Evolutionary conservation across 2,888 invertebrate species (phyloP).

Genomic region (Tupiocoris notatus): DNA sequence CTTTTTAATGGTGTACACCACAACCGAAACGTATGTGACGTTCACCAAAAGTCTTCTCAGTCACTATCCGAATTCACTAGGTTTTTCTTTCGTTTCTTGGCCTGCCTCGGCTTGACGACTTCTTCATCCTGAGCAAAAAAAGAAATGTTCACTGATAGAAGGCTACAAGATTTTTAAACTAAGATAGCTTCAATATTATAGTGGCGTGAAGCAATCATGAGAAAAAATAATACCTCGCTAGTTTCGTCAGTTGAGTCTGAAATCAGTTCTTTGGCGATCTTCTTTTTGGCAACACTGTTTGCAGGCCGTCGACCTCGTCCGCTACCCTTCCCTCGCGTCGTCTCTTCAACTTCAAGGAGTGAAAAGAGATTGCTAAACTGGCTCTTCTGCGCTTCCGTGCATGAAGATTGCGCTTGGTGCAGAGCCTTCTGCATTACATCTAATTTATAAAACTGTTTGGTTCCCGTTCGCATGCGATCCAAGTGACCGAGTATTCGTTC

Average conservation of each 20-base stretch:
- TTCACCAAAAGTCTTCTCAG: constrained; percentile 59
- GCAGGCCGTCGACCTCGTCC: constrained; percentile 52
- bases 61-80: constrained; percentile 84
- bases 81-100: constrained; percentile 84
- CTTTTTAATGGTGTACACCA: background rate
- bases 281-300: constrained; percentile 53
- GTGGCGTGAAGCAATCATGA: too few relatives aligned
- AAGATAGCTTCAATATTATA: too few relatives aligned
- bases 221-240: constrained; percentile 64
- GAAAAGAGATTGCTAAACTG: constrained; percentile 88
- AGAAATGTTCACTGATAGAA: too few relatives aligned
- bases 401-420: constrained; percentile 76
- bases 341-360: constrained; percentile 83
- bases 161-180: too few relatives aligned
- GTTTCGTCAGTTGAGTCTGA: constrained; percentile 74
- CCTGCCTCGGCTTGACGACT: constrained; percentile 84
- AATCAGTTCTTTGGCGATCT: constrained; percentile 57
- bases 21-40: background rate
- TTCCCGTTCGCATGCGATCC: constrained; percentile 72
- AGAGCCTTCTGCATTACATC: constrained; percentile 90
- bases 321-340: constrained; percentile 49
- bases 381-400: constrained; percentile 84
- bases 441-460: constrained; percentile 65
- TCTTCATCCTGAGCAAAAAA: constrained; percentile 71
- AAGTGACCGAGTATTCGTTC: constrained; percentile 81